phyloP scores from a whole-genome alignment of 2,797 vertebrate genomes.

The Danio albolineatus region DNA sequence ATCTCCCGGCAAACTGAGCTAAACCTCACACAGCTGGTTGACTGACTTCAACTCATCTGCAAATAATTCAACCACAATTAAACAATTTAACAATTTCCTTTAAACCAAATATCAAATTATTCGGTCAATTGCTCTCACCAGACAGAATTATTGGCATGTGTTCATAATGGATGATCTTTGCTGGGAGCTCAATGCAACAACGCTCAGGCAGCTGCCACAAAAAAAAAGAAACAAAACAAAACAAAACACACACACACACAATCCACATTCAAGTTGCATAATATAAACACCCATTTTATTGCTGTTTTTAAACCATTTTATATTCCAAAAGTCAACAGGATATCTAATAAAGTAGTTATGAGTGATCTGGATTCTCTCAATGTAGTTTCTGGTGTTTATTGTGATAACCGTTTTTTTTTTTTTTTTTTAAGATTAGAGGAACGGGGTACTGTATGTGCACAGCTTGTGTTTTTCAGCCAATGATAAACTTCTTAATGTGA shows the following conservation, averaged over 20 bases:
- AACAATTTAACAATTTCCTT: conserved; percentile 62
- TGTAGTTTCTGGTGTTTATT: no score
- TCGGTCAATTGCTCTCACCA: conserved; percentile 43
- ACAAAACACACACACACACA: no score
- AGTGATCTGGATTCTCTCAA: no score
- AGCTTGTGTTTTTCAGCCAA: no score
- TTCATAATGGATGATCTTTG: conserved; percentile 40
- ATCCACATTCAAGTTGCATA: conserved; percentile 10
- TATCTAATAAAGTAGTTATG: no score
- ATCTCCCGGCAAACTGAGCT: conserved; percentile 68
- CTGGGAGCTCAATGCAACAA: conserved; percentile 25
- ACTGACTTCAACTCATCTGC: conserved; percentile 74
- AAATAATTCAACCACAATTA: conserved; percentile 75
- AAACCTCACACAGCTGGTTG: conserved; percentile 62
- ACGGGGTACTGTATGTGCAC: no score
- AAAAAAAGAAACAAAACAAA: no score
- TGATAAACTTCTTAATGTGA: no score
- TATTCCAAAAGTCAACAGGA: neutral
- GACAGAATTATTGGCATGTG: conserved; percentile 52
- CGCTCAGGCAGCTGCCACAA: conserved; percentile 28
- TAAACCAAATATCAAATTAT: conserved; percentile 68
- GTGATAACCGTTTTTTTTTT: no score
- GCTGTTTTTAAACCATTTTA: conserved; percentile 18
- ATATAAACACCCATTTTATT: conserved; percentile 31
- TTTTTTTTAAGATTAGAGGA: no score